Evolutionary conservation across 2,113 vertebrate species (phyloP).

Genomic region (Bubo bubo): DNA sequence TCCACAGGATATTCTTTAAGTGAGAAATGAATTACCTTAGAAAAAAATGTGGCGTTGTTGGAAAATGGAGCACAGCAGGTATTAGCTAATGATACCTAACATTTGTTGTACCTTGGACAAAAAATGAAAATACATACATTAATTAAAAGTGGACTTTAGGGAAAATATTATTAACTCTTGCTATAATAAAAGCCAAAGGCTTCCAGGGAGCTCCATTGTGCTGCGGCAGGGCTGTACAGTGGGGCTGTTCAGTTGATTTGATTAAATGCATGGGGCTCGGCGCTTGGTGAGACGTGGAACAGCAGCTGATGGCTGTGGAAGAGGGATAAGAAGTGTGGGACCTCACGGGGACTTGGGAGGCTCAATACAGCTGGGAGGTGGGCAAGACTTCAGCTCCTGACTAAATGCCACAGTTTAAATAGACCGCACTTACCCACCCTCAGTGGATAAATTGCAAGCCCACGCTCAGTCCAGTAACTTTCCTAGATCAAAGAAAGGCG

Average conservation of each 20-base stretch:
- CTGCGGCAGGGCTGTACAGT: accelerated
- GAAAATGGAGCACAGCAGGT: not conserved
- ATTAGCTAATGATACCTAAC: not conserved
- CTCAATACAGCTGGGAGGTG: accelerated
- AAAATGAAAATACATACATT: not conserved
- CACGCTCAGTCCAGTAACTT: not conserved
- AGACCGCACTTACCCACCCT: not conserved
- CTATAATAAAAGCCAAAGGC: not conserved
- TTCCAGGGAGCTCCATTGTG: not conserved
- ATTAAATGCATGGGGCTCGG: not conserved
- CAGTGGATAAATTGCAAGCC: not conserved
- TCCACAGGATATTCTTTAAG: not conserved
- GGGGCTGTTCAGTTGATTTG: not conserved
- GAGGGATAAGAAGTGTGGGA: not conserved
- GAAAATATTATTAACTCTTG: not conserved
- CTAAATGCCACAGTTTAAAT: not conserved
- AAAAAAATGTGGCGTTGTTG: not conserved
- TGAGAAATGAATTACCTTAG: not conserved
- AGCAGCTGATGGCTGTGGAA: not conserved
- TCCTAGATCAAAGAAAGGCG: not conserved
- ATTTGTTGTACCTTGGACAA: not conserved
- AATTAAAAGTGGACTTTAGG: not conserved
- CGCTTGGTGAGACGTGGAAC: accelerated
- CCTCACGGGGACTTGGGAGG: accelerated
- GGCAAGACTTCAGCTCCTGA: not conserved